These are phyloP conservation scores for Chiridota heheva DNA, from an alignment of 35 echinoderm and acorn worm genomes.

Conservation along the genomic window DNA sequence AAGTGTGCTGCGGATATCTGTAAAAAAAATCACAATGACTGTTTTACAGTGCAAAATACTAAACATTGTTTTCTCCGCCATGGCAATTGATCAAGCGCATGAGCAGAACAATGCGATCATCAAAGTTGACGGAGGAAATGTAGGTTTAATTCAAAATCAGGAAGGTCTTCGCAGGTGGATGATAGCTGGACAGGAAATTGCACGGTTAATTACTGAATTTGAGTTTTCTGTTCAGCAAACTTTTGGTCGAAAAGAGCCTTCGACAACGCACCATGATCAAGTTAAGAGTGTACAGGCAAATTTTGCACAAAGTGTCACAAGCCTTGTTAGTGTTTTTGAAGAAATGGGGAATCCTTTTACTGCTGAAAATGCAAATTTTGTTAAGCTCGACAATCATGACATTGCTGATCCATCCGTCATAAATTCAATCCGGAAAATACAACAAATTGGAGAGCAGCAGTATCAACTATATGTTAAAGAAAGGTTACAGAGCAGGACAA, in stretches of 20 bases:
- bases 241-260: no score
- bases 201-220: slow-evolving; percentile 38
- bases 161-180: slow-evolving; percentile 36
- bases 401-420: no score
- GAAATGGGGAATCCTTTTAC: slow-evolving; percentile 45
- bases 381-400: slow-evolving; percentile 34
- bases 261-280: no score
- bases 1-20: not conserved
- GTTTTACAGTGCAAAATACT: slow-evolving; percentile 41
- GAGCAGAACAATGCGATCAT: slow-evolving; percentile 54
- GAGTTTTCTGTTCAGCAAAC: not conserved
- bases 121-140: slow-evolving; percentile 38
- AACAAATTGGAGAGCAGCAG: not conserved
- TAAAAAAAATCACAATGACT: not conserved
- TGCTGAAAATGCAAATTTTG: not conserved
- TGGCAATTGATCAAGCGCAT: slow-evolving; percentile 57
- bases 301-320: slow-evolving; percentile 11
- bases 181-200: slow-evolving; percentile 48
- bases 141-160: slow-evolving; percentile 41
- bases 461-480: no score
- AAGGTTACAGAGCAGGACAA: not conserved
- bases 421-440: slow-evolving; percentile 1
- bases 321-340: slow-evolving; percentile 13
- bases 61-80: slow-evolving; percentile 15
- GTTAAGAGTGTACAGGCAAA: no score